A percentile compares a stretch with the other conserved stretches of the same genome.
phyloP scores from a whole-genome alignment of 2,888 invertebrate species.

The Acanthosepion esculentum region DNA sequence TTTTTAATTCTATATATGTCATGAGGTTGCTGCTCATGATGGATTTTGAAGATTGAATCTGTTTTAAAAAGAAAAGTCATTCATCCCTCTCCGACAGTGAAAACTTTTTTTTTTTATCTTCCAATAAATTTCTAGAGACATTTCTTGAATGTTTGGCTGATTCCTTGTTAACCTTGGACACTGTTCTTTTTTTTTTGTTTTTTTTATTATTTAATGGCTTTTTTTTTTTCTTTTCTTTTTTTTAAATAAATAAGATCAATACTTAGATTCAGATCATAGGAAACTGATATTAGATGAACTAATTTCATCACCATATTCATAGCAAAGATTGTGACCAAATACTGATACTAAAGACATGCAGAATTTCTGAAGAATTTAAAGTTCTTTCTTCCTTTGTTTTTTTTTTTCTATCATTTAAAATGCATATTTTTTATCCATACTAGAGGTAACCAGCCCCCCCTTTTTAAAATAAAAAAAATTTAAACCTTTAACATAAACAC shows the following conservation, averaged over 20 bases:
- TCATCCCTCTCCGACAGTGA: neutral
- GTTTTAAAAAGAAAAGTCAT: neutral
- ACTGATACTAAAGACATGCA: too few species aligned
- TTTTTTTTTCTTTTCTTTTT: neutral
- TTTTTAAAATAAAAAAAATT: too few species aligned
- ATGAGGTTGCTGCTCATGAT: neutral
- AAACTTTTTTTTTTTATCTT: neutral
- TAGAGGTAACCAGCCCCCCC: neutral
- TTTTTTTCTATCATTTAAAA: neutral
- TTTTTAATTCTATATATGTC: neutral
- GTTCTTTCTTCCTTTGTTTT: neutral
- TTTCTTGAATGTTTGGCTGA: neutral
- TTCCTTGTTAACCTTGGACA: neutral
- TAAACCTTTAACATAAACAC: too few species aligned
- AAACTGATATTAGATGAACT: neutral
- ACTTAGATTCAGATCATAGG: neutral
- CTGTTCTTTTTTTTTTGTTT: neutral
- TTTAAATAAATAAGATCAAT: neutral
- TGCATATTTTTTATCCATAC: neutral
- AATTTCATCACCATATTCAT: neutral
- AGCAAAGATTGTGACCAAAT: too few species aligned
- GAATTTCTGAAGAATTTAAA: neutral
- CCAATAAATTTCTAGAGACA: neutral
- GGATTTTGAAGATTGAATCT: slow-evolving; percentile 1
- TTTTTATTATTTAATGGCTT: too few species aligned